Base-by-base conservation (phyloP, 2,113 vertebrate genomes). In the Capreolus pygargus region DNA sequence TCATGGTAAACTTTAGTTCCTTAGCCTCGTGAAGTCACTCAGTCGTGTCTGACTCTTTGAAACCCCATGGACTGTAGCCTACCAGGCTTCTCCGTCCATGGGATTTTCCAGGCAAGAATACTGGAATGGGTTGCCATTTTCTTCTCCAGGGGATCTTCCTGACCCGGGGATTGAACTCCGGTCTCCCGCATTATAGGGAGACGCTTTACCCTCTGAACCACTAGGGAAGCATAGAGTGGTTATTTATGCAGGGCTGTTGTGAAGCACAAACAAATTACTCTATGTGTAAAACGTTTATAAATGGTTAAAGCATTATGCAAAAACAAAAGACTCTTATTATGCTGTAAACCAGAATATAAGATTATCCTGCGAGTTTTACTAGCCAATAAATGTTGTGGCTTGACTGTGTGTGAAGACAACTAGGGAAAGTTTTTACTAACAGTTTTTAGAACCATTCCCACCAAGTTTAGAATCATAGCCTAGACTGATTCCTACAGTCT, bases 301-400 rank as follows among this genome's bases (percentile, higher is more conserved):
- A 94, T 81, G 61, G 58, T 55, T 76, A 84, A 87, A 87, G 27
- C 54, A 45, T 67, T 96, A 96, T 95, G 87, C 84, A 97, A 94
- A 97, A 60, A 94, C 16, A 89, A 76, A 96, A 76, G 58, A 55
- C 39, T 96, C 74, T 97, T 83, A 86, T 33, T 50, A 9, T 45
- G 58, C 64, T n/a, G 27, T 95, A 97, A 97, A 92, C 43, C 15
- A 87, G 47, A 95, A 43, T 27, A 36, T 43, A 33, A 89, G 92
- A 81, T 43, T 89, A 64, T 89, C 87, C 47, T 87, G n/a, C 6
- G 92, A 47, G 30, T 36, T 97, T 95, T 97, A 96, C 76, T 92
- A 64, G n/a, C 27, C 79, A 94, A 86, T 96, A 96, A 98, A 96
- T 17, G 7, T 14, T 95, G 4, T 87, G 79, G 12, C 9, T 94